Base-by-base conservation (phyloP, 1,140 invertebrate genomes). In the Orchesella cincta region DNA sequence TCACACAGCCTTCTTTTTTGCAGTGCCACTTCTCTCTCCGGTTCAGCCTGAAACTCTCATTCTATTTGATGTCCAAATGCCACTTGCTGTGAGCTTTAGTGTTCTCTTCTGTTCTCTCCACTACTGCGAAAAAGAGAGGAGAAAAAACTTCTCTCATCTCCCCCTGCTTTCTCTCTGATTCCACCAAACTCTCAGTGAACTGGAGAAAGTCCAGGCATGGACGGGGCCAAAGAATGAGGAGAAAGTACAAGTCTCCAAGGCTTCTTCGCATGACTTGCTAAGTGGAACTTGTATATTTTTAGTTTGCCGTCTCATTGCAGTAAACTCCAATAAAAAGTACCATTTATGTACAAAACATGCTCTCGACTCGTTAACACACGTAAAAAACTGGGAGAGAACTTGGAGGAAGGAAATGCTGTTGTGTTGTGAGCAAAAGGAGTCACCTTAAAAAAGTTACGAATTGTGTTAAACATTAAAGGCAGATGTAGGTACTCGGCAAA, bases 1-100 rank as follows among this genome's bases (percentile, higher is more conserved):
- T 18, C 54, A 12, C 54, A 18, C 54, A 57, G n/a, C 23, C 54
- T 3, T 23, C 23, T 14, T 23, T 5, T 5, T 18, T 16, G 23
- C 14, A 57, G 26, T 23, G 12, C 54, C 26, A 57, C 54, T 57
- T 57, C n/a, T 23, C 23, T 57, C n/a, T 14, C 26, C 12, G 12
- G 18, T 46, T 8, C 39, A n/a, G 39, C 5, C 5, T 33, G 31
- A 67, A 67, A 67, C 62, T 28, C 54, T 67, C 62, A 67, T 67
- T 33, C 62, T 12, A 31, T 2, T 8, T 67, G 62, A 67, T 67
- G 62, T 67, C 62, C 62, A 67, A 33, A 67, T 67, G 31, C 62
- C 62, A 67, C 62, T 67, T 67, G 62, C 62, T 67, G 62, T 29
- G 62, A 67, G 28, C 33, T 67, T 67, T 67, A 67, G 62, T 67